A percentile compares a stretch with the other conserved stretches of the same genome.
These are phyloP conservation scores for Xerus inauris DNA, from an alignment of 2,113 vertebrate species.

Conservation along the genomic window DNA sequence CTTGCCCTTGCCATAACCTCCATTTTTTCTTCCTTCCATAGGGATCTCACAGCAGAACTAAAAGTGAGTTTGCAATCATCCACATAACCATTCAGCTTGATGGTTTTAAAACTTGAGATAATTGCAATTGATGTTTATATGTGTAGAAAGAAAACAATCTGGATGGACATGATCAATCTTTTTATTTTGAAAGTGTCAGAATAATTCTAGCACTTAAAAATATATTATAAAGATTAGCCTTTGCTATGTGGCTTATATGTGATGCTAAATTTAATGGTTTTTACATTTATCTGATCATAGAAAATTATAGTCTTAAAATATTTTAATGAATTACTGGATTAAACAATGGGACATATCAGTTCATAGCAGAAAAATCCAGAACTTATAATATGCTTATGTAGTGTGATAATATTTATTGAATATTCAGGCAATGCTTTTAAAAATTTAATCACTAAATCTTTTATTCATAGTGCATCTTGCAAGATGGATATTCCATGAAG, in stretches of 20 bases:
- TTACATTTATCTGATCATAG: neutral
- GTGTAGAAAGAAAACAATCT: neutral
- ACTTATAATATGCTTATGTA: neutral
- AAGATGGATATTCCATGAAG: neutral
- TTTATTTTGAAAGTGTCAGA: neutral
- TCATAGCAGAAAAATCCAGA: neutral
- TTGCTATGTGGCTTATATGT: neutral
- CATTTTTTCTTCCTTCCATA: neutral
- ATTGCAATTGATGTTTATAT: neutral
- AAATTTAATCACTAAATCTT: neutral
- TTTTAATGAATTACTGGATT: neutral
- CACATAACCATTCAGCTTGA: neutral
- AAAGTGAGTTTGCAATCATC: neutral
- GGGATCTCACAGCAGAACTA: neutral
- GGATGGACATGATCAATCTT: neutral
- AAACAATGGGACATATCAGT: neutral
- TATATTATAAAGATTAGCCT: neutral
- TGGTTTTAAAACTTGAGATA: neutral
- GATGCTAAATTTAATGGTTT: neutral
- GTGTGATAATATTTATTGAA: neutral
- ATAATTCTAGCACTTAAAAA: neutral
- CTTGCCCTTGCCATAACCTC: neutral
- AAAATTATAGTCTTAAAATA: neutral
- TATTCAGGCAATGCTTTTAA: neutral
- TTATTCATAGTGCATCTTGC: neutral